phyloP scores from a whole-genome alignment of 2,113 vertebrate species.

The Phylloscopus whistleri region DNA sequence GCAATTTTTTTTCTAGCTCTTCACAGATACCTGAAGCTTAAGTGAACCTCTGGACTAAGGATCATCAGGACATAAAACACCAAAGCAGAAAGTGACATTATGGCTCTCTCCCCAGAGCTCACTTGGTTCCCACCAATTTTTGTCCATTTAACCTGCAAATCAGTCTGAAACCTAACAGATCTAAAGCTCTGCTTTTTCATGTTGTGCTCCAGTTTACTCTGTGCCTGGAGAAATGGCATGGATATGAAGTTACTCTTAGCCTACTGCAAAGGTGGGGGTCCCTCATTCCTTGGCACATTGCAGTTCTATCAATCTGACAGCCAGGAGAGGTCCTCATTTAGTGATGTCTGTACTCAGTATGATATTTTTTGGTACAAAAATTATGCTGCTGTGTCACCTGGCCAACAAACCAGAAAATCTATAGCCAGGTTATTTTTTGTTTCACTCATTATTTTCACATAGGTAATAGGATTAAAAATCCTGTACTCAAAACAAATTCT shows the following conservation, averaged over 20 bases:
- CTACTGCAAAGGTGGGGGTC: background rate
- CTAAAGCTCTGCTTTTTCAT: background rate
- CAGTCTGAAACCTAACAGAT: background rate
- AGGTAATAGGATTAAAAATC: background rate
- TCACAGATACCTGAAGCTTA: background rate
- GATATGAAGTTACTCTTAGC: background rate
- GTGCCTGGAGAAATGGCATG: background rate
- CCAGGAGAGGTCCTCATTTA: background rate
- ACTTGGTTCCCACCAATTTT: background rate
- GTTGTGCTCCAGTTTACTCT: background rate
- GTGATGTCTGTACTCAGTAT: background rate
- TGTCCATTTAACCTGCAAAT: background rate
- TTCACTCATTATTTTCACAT: background rate
- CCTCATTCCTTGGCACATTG: rapidly evolving
- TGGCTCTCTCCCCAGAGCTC: background rate
- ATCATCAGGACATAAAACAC: background rate
- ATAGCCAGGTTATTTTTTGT: background rate
- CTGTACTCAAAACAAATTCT: background rate
- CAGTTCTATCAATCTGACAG: background rate
- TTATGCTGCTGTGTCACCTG: background rate
- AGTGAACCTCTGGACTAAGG: background rate
- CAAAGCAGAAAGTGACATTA: background rate
- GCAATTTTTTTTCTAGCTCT: background rate
- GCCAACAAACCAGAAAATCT: background rate
- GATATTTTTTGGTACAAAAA: background rate